phyloP scores from a whole-genome alignment of 1,140 invertebrate genomes.

The Linepithema humile region DNA sequence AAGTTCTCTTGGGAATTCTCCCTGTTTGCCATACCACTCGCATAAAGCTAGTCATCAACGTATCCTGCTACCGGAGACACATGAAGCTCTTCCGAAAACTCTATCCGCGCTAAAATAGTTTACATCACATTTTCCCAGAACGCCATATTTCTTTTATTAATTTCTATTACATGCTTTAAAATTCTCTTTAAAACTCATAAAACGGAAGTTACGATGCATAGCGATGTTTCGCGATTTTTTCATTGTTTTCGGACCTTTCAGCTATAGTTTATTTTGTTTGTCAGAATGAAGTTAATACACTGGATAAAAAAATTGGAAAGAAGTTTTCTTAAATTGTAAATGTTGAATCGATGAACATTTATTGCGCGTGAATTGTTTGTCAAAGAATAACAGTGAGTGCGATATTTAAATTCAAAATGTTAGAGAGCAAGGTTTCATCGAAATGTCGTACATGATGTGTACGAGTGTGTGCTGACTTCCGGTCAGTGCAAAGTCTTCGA shows the following conservation, averaged over 20 bases:
- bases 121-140: not conserved
- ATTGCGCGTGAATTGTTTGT: not conserved
- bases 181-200: not conserved
- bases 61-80: constrained; percentile 3
- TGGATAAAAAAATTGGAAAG: too few species aligned
- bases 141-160: constrained; percentile 19
- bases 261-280: not conserved
- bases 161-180: not conserved
- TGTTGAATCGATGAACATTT: not conserved
- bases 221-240: not conserved
- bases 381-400: not conserved
- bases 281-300: not conserved
- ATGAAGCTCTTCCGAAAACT: constrained; percentile 20
- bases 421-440: not conserved
- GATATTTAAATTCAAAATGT: not conserved
- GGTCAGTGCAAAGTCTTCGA: constrained; percentile 40
- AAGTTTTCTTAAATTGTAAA: not conserved
- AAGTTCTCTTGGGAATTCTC: constrained; percentile 6
- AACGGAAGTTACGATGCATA: not conserved
- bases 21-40: not conserved
- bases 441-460: not conserved
- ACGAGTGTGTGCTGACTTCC: constrained; percentile 11
- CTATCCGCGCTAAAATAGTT: not conserved
- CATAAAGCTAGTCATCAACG: constrained; percentile 8
- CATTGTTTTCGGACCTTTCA: not conserved